Evolutionary conservation across 2,888 invertebrate genomes (phyloP), one percentile per base, ranked within the genome.

Genomic region (Latrodectus elegans): DNA sequence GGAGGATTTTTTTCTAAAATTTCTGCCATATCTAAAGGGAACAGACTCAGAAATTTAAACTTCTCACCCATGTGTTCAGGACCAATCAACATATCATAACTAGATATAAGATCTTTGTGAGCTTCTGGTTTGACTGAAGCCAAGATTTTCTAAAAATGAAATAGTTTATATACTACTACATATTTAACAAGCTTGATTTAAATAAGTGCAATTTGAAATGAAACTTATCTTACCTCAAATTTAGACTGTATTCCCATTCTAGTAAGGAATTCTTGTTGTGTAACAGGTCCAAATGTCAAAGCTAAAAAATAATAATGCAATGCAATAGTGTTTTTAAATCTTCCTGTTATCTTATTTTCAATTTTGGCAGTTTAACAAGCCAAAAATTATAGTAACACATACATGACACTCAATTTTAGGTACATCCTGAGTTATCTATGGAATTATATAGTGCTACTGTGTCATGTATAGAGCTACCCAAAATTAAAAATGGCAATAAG

Each of bases 21-120:
- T 14, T 88, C 88, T 26, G 81, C 77, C 82, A 88, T 86, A 55
- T 89, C 89, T 26, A 76, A 65, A 11, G 89, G 98, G 91, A 97
- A 96, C 90, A 99, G 93, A 0, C 96, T 94, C 91, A 98, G 93
- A 90, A 98, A 96, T 92, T 99, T 98, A 92, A 99, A 99, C 88
- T 97, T 93, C 80, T 95, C 94, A 0, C 99, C 99, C 99, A 99
- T 99, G 92, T 98, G 95, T 53, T 95, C 83, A 8, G 89, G 86
- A 22, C 84, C 95, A 14, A 95, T 95, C 53, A 99, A 94, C 96
- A 97, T 97, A 87, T 96, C 94, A 91, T 96, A 98, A 0, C 96
- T 95, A 38, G 94, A 94, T 90, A 95, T 93, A 14, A 98, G 93
- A 84, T 94, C 93, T 89, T 95, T 93, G 14, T 86, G 87, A 90